phyloP scores from a whole-genome alignment of 2,797 vertebrate species.

The Anguilla marmorata region DNA sequence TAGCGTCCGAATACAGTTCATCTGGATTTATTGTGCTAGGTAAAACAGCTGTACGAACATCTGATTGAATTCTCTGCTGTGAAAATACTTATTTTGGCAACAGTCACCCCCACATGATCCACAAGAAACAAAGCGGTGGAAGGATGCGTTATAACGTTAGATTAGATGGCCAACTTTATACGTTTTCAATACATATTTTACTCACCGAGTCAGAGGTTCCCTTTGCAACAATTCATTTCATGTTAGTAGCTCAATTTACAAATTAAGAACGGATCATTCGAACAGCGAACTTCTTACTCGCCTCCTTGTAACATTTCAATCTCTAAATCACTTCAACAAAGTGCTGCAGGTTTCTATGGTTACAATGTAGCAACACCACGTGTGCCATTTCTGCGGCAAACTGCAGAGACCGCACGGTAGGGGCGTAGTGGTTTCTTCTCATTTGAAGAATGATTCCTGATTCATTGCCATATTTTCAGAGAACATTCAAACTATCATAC shows the following conservation, averaged over 20 bases:
- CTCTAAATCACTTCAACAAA: constrained; percentile 28
- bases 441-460: neutral
- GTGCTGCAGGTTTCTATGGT: constrained; percentile 50
- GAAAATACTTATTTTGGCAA: neutral
- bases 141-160: neutral
- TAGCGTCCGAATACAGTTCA: neutral
- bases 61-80: neutral
- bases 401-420: neutral
- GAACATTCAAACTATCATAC: neutral
- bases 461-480: neutral
- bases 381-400: constrained; percentile 8
- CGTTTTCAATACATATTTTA: constrained; percentile 4
- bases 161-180: neutral
- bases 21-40: neutral
- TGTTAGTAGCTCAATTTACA: neutral
- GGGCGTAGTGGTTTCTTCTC: neutral
- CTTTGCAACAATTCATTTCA: constrained; percentile 7
- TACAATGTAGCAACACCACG: constrained; percentile 48
- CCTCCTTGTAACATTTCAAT: constrained; percentile 32
- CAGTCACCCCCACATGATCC: neutral
- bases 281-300: neutral
- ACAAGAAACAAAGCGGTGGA: neutral
- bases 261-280: neutral
- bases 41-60: neutral
- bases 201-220: constrained; percentile 17